Base-by-base conservation (phyloP, 2,888 invertebrate genomes). In the Sycophila texana region DNA sequence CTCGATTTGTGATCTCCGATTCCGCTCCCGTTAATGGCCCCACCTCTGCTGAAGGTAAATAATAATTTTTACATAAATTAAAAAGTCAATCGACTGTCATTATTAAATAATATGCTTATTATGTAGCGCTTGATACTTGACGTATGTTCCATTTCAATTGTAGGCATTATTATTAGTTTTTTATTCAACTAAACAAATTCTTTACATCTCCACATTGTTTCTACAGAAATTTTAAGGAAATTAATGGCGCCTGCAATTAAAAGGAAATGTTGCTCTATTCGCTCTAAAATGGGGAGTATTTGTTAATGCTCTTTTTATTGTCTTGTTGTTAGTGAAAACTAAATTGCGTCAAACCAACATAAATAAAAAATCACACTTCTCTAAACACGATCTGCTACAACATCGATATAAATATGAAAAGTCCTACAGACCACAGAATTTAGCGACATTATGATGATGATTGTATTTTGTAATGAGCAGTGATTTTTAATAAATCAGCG, bases 1-100 rank as follows among this genome's bases (percentile, higher is more conserved):
- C 89, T 89, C 85, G 89, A 88, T 87, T 90, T 90, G 86, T 90
- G 89, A 84, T 87, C 87, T 83, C 85, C 85, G 86, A 86, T 87
- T 86, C 89, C 89, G 82, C 87, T 88, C 82, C 90, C 89, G 86
- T 89, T 87, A 85, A 89, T 88, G 88, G 89, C 91, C 89, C 90
- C 91, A 91, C 90, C 89, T 90, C 91, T 91, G 90, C 91, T 89
- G 89, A 87, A 71, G 30, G 30, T 74, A 81, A 26, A n/a, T 12
- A n/a, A 65, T 5, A n/a, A 55, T 66, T 74, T 77, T 77, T 77
- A 18, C 77, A 81, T 73, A 70, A 39, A 81, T 79, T 74, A 74
- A 74, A 67, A 66, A 0, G 18, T 63, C 39, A 10, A 13, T 63
- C 16, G n/a, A 39, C 18, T 63, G 39, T 53, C 2, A 4, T 16